phyloP scores from a whole-genome alignment of 2,797 vertebrate genomes.

The Danio kyathit region DNA sequence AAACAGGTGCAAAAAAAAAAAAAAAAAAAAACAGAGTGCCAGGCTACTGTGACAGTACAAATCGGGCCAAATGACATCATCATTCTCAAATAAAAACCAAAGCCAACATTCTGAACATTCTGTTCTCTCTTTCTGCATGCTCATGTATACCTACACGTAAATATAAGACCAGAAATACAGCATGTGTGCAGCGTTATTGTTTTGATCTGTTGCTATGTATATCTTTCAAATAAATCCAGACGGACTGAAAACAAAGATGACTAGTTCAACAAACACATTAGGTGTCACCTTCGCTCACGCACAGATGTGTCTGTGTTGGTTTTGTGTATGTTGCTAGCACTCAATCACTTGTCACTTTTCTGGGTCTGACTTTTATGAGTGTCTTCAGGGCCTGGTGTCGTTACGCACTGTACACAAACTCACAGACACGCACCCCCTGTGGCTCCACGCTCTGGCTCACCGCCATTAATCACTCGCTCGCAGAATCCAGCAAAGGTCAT shows the following conservation, averaged over 20 bases:
- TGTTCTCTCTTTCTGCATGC: not conserved
- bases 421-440: slow-evolving; percentile 46
- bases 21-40: too few relatives aligned
- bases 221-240: slow-evolving; percentile 9
- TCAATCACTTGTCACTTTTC: slow-evolving; percentile 36
- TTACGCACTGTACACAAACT: slow-evolving; percentile 30
- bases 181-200: not conserved
- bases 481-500: slow-evolving; percentile 45
- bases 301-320: slow-evolving; percentile 2
- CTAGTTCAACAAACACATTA: slow-evolving; percentile 17
- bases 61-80: slow-evolving; percentile 1
- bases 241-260: not conserved
- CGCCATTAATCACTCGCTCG: slow-evolving; percentile 45
- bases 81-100: slow-evolving; percentile 5
- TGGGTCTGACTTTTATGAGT: slow-evolving; percentile 25
- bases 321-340: slow-evolving; percentile 21
- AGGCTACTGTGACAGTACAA: slow-evolving; percentile 2
- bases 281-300: slow-evolving; percentile 21
- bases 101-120: slow-evolving; percentile 23
- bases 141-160: not conserved
- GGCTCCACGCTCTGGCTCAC: slow-evolving; percentile 25
- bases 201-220: slow-evolving; percentile 30
- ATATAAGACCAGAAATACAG: not conserved
- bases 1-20: not conserved
- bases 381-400: slow-evolving; percentile 27